Base-by-base conservation (phyloP, 2,113 vertebrate species). In the Orthonyx spaldingii region DNA sequence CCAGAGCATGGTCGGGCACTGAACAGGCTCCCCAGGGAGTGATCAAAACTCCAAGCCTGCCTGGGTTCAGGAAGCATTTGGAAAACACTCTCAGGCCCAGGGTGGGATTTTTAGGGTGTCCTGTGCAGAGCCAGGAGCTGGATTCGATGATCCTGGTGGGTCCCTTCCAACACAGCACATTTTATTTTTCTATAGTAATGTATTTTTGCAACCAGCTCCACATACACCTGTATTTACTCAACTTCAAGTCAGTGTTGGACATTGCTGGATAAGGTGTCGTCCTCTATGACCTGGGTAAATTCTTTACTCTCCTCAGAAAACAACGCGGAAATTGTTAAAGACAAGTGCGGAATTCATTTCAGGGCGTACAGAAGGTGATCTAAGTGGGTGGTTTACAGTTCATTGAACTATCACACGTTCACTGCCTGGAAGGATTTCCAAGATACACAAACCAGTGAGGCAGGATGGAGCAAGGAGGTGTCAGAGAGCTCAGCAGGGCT, bases 311-410 rank as follows among this genome's bases (percentile, higher is more conserved):
- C 18, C 37, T 65, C 77, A 90, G 59, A 30, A 85, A 90, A 66
- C 21, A 84, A 42, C 49, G 61, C 13, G 21, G 32, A 57, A 76
- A 16, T 46, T 68, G 11, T 56, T n/a, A 16, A 63, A 82, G 44
- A 7, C 41, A 68, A 85, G 28, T 35, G 20, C 26, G 30, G 60
- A 83, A 74, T 10, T 42, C 11, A 7, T 76, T 61, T 76, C 41
- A 47, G 85, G 57, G 16, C 14, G 7, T 7, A 6, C 22, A 33
- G 46, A 61, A 64, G 10, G n/a, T 56, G 53, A 70, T 88, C 83
- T 65, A 42, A 83, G 94, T 84, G 94, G 79, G 90, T 90, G 92
- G 92, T 8, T 85, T 28, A 30, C 22, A 77, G 70, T 83, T 94
- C 79, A 12, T 0, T 61, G 75, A 92, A 72, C 63, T 79, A 41